Evolutionary conservation across 2,888 invertebrate genomes (phyloP).

Genomic region (Ophraella communa): DNA sequence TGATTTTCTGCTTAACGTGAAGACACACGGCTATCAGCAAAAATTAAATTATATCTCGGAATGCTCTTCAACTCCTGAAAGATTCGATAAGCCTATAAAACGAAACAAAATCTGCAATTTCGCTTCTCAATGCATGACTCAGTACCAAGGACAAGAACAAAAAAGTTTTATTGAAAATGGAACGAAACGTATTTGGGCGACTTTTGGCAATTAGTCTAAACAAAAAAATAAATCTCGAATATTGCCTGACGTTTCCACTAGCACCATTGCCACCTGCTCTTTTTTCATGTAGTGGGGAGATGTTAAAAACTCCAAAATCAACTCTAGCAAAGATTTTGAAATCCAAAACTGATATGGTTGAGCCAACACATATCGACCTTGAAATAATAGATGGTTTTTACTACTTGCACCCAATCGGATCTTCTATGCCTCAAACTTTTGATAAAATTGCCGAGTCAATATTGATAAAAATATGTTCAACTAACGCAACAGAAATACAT

Average conservation of each 20-base stretch:
- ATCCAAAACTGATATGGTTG: too few species aligned
- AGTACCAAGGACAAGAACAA: conserved; percentile 32
- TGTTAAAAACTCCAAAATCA: conserved; percentile 34
- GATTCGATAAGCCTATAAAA: conserved; percentile 29
- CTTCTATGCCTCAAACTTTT: conserved; percentile 35
- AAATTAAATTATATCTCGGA: conserved; percentile 32
- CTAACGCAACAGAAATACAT: too few species aligned
- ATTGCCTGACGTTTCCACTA: conserved; percentile 33
- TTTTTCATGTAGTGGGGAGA: conserved; percentile 26
- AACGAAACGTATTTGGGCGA: conserved; percentile 45
- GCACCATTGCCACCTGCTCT: conserved; percentile 13
- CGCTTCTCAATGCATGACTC: conserved; percentile 35
- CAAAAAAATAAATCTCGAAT: conserved; percentile 48
- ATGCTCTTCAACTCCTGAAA: conserved; percentile 22
- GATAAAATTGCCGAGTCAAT: conserved; percentile 6
- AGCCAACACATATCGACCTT: background rate
- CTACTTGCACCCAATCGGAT: conserved; percentile 43
- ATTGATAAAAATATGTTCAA: too few species aligned
- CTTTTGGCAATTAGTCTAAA: conserved; percentile 45
- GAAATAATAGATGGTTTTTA: conserved; percentile 48
- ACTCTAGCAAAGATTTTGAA: background rate
- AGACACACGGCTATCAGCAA: conserved; percentile 27
- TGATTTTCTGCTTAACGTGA: conserved; percentile 39
- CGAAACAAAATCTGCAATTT: conserved; percentile 43
- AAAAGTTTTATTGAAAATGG: conserved; percentile 44